These are phyloP conservation scores for Dione vanillae DNA, from an alignment of 2,888 invertebrate genomes.

Conservation along the genomic window DNA sequence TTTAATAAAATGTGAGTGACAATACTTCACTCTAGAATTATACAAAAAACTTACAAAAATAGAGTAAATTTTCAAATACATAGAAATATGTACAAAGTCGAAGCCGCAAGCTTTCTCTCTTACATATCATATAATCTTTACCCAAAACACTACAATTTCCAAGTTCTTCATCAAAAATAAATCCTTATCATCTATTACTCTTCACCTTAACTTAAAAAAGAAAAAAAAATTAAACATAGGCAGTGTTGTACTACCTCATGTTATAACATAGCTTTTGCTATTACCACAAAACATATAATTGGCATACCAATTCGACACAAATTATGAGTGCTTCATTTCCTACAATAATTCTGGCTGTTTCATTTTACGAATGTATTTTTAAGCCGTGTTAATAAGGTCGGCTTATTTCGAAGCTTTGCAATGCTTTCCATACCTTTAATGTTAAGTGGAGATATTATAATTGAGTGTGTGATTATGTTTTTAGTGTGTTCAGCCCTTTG, in stretches of 20 bases:
- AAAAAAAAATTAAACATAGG: neutral
- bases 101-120: no score
- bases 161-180: no score
- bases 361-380: conserved; percentile 51
- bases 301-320: conserved; percentile 58
- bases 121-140: no score
- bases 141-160: no score
- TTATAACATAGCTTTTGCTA: conserved; percentile 47
- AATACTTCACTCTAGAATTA: no score
- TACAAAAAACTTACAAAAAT: no score
- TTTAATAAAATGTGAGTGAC: no score
- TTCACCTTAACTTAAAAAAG: neutral
- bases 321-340: conserved; percentile 58
- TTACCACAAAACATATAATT: conserved; percentile 55
- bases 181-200: no score
- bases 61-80: no score
- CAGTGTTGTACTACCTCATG: neutral
- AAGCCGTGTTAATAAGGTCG: conserved; percentile 39
- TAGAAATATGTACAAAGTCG: no score
- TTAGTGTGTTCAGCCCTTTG: neutral
- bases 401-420: conserved; percentile 28
- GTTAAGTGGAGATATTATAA: conserved; percentile 32
- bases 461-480: conserved; percentile 17
- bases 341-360: conserved; percentile 56
- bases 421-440: conserved; percentile 30